Conservation (phyloP, 1,140 invertebrate genomes). For the Aphidius gifuensis region DNA sequence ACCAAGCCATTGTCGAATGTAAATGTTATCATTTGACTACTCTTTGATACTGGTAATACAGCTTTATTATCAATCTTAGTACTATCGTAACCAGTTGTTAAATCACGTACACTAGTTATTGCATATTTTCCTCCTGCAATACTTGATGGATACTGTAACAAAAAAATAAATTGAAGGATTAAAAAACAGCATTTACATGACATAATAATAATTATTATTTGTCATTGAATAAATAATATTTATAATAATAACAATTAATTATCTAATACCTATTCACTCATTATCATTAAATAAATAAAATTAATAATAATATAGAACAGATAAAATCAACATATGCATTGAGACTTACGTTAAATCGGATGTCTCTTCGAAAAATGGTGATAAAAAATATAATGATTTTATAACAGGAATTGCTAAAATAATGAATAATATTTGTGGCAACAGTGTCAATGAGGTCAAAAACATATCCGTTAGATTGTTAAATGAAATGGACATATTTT, state of each 20-base stretch:
- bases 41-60: conserved; percentile 72
- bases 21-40: conserved; percentile 96
- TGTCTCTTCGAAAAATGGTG: conserved; percentile 41
- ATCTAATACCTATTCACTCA: no score
- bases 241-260: conserved; percentile 4
- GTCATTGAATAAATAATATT: conserved; percentile 2
- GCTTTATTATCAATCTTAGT: conserved; percentile 69
- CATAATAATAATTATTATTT: no score
- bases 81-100: conserved; percentile 87
- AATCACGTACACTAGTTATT: conserved; percentile 76
- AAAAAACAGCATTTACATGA: no score
- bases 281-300: no score
- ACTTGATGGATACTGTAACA: conserved; percentile 71
- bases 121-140: conserved; percentile 70
- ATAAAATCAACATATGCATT: neutral
- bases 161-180: conserved; percentile 15
- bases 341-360: neutral
- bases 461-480: conserved; percentile 35
- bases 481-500: conserved; percentile 18
- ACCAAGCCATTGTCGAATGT: conserved; percentile 84
- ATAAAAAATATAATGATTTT: conserved; percentile 45
- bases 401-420: conserved; percentile 42
- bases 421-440: conserved; percentile 45
- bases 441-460: conserved; percentile 40
- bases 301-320: no score